Percentiles rank a stretch among this genome's conserved stretches.
phyloP scores from a whole-genome alignment of 2,113 vertebrate species.

The Neotragus pygmaeus region DNA sequence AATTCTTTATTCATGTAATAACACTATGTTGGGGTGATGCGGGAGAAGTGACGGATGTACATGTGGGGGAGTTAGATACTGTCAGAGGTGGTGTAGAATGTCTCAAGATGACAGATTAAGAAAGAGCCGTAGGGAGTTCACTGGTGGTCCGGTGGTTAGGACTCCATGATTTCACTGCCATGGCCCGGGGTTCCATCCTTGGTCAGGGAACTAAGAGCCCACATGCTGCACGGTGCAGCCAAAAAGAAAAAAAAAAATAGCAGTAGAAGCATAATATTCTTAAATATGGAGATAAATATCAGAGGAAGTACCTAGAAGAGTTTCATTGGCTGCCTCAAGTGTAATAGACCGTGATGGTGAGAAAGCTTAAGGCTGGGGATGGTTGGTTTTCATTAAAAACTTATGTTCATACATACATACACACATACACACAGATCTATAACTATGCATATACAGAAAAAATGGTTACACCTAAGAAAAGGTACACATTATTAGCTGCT shows the following conservation, averaged over 20 bases:
- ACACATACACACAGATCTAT: not conserved
- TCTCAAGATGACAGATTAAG: not conserved
- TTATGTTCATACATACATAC: too few relatives aligned
- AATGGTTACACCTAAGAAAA: not conserved
- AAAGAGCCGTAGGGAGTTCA: not conserved
- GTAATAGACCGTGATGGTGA: not conserved
- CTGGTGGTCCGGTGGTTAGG: not conserved
- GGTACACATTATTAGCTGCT: not conserved
- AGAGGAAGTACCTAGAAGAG: not conserved
- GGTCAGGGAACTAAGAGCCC: not conserved
- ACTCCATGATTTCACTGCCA: not conserved
- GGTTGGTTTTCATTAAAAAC: not conserved
- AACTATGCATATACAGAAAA: not conserved
- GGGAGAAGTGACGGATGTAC: not conserved
- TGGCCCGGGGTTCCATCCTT: not conserved
- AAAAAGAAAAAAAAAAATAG: not conserved
- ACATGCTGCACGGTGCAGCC: accelerated
- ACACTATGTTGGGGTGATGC: not conserved
- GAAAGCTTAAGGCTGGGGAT: not conserved
- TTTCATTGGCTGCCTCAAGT: not conserved
- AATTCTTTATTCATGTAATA: not conserved
- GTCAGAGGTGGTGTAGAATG: not conserved
- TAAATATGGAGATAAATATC: not conserved
- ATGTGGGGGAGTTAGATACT: not conserved
- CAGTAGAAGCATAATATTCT: not conserved